Evolutionary conservation across 2,888 invertebrate genomes (phyloP), one percentile per base, ranked within the genome.

Genomic region (Cataglyphis altisquamis): DNA sequence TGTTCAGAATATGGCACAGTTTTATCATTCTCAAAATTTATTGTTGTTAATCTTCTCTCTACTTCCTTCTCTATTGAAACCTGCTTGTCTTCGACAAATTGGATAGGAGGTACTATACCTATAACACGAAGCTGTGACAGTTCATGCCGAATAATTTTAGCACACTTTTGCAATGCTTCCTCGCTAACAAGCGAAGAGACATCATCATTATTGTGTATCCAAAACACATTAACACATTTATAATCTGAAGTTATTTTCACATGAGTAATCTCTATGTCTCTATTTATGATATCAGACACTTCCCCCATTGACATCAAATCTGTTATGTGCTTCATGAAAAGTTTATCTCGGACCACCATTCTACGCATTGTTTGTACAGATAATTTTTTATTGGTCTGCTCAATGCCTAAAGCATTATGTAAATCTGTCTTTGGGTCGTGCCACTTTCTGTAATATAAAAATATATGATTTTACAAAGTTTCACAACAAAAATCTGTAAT

Each of bases 311-410:
- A 96, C 96, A 98, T 96, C 48, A 97, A 94, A 93, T 98, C 98
- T 0, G 97, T 97, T 10, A 98, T 96, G 84, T 97, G 95, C 90
- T 96, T 96, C 97, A 98, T 98, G 91, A 98, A 98, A 70, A 98
- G 92, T 94, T 97, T 97, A 93, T 98, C 98, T 1, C 98, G 94
- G 86, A 98, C 96, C 0, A 96, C 95, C 32, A 96, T 95, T 90
- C 98, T 95, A 60, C 97, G 96, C 0, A 95, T 94, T 12, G 96
- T 96, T 15, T 95, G 95, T 67, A 96, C 96, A 82, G 95, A 94
- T 25, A 95, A 29, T 29, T 29, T 86, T 8, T 36, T 48, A 15
- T 45, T 12, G 12, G 18, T 25, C 21, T 21, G 8, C 21, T 48
- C 36, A 3, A 21, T 89, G 15, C 15, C 64, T 10, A 6, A 15